Conservation (phyloP, 2,797 vertebrate species). For the Galago senegalensis region DNA sequence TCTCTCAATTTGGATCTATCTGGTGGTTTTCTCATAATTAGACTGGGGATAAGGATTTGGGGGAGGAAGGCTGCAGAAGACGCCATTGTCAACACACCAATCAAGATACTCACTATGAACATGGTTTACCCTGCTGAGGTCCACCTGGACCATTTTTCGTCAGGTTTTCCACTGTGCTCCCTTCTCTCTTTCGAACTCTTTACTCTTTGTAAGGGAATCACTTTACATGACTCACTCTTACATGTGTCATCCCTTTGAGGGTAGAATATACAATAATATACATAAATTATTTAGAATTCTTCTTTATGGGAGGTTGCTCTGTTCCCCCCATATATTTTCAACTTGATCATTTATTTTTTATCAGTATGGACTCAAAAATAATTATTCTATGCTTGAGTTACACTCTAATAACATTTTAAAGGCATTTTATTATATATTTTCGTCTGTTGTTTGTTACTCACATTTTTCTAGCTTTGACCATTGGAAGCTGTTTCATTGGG, state of each 20-base stretch:
- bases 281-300: background rate
- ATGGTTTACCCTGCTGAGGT: rapidly evolving
- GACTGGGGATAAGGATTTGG: background rate
- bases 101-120: background rate
- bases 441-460: background rate
- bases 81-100: background rate
- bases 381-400: conserved; percentile 18
- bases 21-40: background rate
- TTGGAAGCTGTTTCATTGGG: background rate
- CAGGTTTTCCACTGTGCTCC: background rate
- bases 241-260: background rate
- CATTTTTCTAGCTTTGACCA: background rate
- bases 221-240: background rate
- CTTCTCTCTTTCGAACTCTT: rapidly evolving
- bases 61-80: background rate
- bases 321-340: background rate
- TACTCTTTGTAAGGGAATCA: background rate
- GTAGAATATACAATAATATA: background rate
- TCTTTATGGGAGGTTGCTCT: background rate
- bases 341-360: conserved; percentile 5
- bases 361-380: background rate
- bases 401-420: background rate
- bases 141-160: background rate
- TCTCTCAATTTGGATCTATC: background rate
- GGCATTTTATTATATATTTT: background rate